Evolutionary conservation across 2,888 invertebrate species (phyloP), one percentile per base, ranked within the genome.

Genomic region (Tineola bisselliella): DNA sequence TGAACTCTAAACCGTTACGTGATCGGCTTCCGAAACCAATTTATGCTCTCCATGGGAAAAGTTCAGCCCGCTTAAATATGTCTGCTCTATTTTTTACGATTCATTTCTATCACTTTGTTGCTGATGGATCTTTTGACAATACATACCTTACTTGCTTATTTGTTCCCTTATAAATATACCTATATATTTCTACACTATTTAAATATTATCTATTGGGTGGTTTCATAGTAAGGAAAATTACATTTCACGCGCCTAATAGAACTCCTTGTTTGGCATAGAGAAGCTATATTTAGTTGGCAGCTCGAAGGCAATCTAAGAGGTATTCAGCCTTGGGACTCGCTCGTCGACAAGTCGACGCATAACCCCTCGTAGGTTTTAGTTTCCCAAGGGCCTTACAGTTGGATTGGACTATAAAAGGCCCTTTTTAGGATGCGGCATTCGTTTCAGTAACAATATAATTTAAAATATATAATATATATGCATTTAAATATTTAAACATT

Each of bases 1-100:
- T 83, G 86, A 87, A 84, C 87, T 86, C 84, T 82, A 83, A 84
- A 84, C 84, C 83, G 82, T 86, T 86, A 87, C 87, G 86, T 87
- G 86, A 86, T 84, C 84, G 81, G 84, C 81, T 86, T 86, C 84
- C 83, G 84, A 84, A 84, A 77, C 82, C 81, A 84, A 87, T 87
- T 87, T 87, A 87, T 86, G 77, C 75, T 76, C 77, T 84, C 82
- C 79, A 78, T 79, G 84, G 84, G 82, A 81, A 79, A 83, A 84
- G 74, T 86, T 84, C 69, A 71, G 66, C 72, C 70, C 71, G 30
- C 15, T 38, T 33, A 33, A 30, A 13, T 33, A 17, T 43, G 17
- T 38, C 59, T 69, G 71, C 69, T 77, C 81, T 79, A 83, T 84
- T 81, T 81, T 84, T 86, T 84, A 86, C 82, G 83, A 80, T 73